Evolutionary conservation across 1,140 invertebrate genomes (phyloP).

Genomic region (Zeugodacus cucurbitae): DNA sequence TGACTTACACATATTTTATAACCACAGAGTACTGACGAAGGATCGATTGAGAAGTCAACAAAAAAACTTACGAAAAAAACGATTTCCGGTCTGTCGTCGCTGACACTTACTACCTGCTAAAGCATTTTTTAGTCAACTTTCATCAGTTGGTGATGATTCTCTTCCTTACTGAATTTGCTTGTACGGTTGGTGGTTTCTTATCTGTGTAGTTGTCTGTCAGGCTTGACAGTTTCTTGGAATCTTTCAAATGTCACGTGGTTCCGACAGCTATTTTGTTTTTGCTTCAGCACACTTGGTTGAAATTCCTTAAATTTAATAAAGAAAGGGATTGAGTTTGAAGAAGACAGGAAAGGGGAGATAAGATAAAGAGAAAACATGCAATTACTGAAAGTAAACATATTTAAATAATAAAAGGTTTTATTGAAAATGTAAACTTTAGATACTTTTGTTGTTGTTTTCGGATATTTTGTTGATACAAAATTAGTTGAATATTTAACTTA

Average conservation of each 20-base stretch:
- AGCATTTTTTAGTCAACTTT: not conserved
- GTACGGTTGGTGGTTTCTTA: too few species aligned
- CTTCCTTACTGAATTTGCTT: too few species aligned
- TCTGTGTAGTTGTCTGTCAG: not conserved
- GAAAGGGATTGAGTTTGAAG: too few species aligned
- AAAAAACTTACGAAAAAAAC: not conserved
- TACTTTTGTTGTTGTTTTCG: too few species aligned
- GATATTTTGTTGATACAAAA: too few species aligned
- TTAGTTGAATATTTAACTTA: too few species aligned
- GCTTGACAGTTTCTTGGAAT: not conserved
- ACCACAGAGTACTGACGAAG: not conserved
- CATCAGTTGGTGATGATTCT: not conserved
- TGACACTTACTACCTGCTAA: not conserved
- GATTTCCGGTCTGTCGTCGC: not conserved
- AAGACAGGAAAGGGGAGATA: not conserved
- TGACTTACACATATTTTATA: too few species aligned
- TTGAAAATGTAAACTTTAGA: too few species aligned
- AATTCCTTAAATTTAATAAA: too few species aligned
- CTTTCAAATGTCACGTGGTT: not conserved
- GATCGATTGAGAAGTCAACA: not conserved
- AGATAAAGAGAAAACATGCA: not conserved
- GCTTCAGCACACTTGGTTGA: not conserved
- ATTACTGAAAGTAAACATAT: too few species aligned
- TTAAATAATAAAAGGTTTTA: too few species aligned
- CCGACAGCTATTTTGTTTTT: not conserved